Percentiles rank a stretch among this genome's conserved stretches.
Conservation (phyloP, 1,140 invertebrate genomes). For the Anastrepha ludens region DNA sequence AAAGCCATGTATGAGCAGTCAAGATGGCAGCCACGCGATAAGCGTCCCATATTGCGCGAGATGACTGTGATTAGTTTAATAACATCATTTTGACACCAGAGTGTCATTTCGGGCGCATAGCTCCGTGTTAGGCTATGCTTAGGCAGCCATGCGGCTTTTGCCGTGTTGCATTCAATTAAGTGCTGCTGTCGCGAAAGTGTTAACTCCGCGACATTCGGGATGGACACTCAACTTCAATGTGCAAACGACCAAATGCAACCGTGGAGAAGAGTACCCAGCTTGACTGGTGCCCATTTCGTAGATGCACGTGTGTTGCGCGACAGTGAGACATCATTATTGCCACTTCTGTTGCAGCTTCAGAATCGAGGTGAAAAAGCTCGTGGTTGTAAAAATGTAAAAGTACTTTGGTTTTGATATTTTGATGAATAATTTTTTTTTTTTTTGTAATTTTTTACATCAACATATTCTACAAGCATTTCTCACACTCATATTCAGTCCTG, state of each 20-base stretch:
- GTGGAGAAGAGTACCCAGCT: not conserved
- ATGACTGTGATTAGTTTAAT: constrained; percentile 40
- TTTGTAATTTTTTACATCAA: not conserved
- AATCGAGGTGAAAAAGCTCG: not conserved
- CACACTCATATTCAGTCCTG: not conserved
- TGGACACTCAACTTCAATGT: not conserved
- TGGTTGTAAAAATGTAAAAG: not conserved
- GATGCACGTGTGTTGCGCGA: not conserved
- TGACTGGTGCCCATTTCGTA: not conserved
- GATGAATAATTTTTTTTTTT: not conserved
- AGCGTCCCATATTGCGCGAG: constrained; percentile 13
- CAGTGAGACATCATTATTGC: constrained; percentile 50
- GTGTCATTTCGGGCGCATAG: not conserved
- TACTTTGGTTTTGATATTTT: not conserved
- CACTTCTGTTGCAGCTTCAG: constrained; percentile 27
- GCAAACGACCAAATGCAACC: not conserved
- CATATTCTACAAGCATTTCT: not conserved
- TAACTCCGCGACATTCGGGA: not conserved
- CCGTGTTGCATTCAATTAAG: not conserved
- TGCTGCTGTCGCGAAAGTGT: not conserved
- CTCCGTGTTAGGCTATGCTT: not conserved
- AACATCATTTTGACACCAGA: not conserved
- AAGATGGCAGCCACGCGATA: constrained; percentile 45
- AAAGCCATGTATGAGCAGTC: not conserved
- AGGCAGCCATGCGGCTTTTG: not conserved